Evolutionary conservation across 1,140 invertebrate species (phyloP), one percentile per base, ranked within the genome.

Genomic region (Scaptomyza hsui): DNA sequence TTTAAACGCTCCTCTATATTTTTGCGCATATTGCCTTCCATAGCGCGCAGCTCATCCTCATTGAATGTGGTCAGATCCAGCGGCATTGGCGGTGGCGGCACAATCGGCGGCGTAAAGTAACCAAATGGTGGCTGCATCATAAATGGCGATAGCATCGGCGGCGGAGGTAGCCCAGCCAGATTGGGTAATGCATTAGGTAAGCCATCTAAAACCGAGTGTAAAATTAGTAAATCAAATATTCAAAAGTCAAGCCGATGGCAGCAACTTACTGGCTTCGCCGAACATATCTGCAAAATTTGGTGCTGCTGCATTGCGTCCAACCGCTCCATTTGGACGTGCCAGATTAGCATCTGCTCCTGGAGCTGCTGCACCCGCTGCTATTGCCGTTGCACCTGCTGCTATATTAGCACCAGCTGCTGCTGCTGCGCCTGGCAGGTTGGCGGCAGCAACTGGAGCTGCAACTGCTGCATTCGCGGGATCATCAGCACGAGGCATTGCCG

Each of bases 1-100:
- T 94, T 94, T 53, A 99, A 95, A 61, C 99, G 93, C 4, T 97
- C 97, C 90, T 99, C 97, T 21, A 99, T 94, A 75, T 97, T 95
- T 79, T 95, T 93, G 74, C 98, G 93, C 75, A 97, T 94, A 61
- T 94, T 94, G 21, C 97, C 97, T 92, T 99, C 99, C 95, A 99
- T 95, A 18, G 93, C 92, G 65, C 93, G 92, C 24, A 99, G 92
- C 89, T 99, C 98, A 61, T 98, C 97, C 32, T 95, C 94, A 47
- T 94, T 95, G 13, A 99, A 92, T 39, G 93, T 94, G 55, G 94
- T 93, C 18, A 98, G 93, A 91, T 96, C 94, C 10, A 94, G 92
- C 12, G 97, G 97, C 42, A 95, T 95, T 15, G 95, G 94, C 5
- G 97, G 97, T 21, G 95, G 94, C 18, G 95, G 95, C 29, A 95